phyloP scores from a whole-genome alignment of 2,888 invertebrate species.

The Lepidochitona cinerea region DNA sequence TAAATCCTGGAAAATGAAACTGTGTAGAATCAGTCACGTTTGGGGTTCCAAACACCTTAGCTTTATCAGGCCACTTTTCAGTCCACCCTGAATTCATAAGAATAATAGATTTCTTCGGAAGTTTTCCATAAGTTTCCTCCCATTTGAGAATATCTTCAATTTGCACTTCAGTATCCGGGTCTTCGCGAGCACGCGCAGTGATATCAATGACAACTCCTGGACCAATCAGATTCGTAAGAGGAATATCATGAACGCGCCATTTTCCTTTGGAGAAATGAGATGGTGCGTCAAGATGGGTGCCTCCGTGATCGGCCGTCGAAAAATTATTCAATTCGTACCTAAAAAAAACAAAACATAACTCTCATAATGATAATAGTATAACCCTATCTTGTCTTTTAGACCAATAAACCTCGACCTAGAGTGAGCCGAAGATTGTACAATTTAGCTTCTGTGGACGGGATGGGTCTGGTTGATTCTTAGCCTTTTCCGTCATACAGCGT shows the following conservation, averaged over 20 bases:
- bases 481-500: too few species aligned
- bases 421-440: too few species aligned
- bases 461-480: too few species aligned
- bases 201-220: constrained; percentile 63
- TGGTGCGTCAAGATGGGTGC: constrained; percentile 79
- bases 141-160: constrained; percentile 69
- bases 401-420: too few species aligned
- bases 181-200: constrained; percentile 30
- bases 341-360: background rate
- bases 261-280: constrained; percentile 74
- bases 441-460: too few species aligned
- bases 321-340: constrained; percentile 74
- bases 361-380: background rate
- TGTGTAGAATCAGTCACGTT: constrained; percentile 30
- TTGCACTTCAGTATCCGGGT: constrained; percentile 52
- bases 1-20: constrained; percentile 69
- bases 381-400: background rate
- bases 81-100: constrained; percentile 71
- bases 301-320: constrained; percentile 76
- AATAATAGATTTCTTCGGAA: constrained; percentile 71
- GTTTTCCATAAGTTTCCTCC: constrained; percentile 69
- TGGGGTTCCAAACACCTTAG: constrained; percentile 37
- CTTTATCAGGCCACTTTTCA: constrained; percentile 59
- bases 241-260: constrained; percentile 74
- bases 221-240: constrained; percentile 70